Conservation (phyloP, 2,888 invertebrate genomes). For the Campoplex capitator region DNA sequence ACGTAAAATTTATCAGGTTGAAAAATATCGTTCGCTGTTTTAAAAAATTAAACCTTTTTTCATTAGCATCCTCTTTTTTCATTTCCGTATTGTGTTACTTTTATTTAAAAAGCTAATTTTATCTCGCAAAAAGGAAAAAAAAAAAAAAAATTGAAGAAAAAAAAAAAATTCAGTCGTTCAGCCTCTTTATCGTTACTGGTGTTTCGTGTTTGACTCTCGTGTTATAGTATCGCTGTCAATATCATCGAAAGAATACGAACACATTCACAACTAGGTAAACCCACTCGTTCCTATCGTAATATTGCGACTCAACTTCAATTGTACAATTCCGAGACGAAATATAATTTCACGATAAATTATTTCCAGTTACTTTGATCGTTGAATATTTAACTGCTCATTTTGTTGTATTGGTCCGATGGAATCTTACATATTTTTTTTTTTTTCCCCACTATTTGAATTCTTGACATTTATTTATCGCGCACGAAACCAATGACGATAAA, state of each 20-base stretch:
- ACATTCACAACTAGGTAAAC: constrained; percentile 12
- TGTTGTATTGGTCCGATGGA: not conserved
- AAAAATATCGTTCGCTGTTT: not conserved
- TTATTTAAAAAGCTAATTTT: constrained; percentile 3
- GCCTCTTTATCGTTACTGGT: not conserved
- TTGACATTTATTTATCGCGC: not conserved
- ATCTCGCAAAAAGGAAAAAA: not conserved
- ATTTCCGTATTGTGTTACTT: constrained; percentile 7
- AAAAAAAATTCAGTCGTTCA: not conserved
- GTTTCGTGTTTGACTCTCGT: constrained; percentile 47
- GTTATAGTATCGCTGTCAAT: constrained; percentile 50
- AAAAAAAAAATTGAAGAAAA: not conserved
- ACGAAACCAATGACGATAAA: not conserved
- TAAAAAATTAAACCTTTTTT: not conserved
- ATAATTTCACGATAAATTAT: not conserved
- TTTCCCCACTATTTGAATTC: not conserved
- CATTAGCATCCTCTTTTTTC: constrained; percentile 4
- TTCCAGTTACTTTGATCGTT: not conserved
- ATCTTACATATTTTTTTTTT: not conserved
- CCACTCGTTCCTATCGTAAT: not conserved
- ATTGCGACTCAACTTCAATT: not conserved
- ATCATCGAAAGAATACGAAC: not conserved
- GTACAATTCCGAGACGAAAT: not conserved
- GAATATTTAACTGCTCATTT: constrained; percentile 13
- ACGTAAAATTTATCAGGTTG: not conserved